Conservation (phyloP, 2,888 invertebrate genomes). For the Nemotelus nigrinus region DNA sequence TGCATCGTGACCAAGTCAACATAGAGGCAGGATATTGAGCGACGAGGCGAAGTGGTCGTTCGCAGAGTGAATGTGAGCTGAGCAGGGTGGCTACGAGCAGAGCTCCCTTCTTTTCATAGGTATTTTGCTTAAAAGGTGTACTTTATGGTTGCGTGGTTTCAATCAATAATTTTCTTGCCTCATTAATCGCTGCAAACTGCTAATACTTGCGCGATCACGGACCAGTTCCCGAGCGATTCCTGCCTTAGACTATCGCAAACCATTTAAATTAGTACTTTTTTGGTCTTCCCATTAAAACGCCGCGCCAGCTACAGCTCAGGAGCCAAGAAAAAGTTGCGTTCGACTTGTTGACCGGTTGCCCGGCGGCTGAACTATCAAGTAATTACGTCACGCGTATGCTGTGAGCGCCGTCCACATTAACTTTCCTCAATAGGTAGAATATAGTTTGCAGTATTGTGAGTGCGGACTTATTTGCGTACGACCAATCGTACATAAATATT, state of each 20-base stretch:
- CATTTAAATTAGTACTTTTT: slow-evolving; percentile 26
- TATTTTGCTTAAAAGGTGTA: slow-evolving; percentile 31
- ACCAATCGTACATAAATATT: slow-evolving; percentile 29
- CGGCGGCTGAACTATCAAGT: slow-evolving; percentile 5
- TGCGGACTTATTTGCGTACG: slow-evolving; percentile 23
- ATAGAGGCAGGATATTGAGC: background rate
- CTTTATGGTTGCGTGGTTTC: slow-evolving; percentile 41
- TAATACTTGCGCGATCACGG: slow-evolving; percentile 32
- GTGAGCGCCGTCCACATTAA: background rate
- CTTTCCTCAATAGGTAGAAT: background rate
- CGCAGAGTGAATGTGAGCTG: background rate
- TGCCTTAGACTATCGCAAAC: background rate
- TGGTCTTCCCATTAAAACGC: background rate
- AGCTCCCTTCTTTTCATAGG: slow-evolving; percentile 21
- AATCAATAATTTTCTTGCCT: slow-evolving; percentile 43
- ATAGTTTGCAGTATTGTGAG: background rate
- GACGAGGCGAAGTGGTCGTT: slow-evolving; percentile 9
- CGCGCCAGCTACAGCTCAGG: background rate
- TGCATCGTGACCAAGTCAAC: slow-evolving; percentile 37
- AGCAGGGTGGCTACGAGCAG: background rate
- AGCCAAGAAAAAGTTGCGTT: background rate
- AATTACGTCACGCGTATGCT: slow-evolving; percentile 10
- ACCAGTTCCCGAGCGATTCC: slow-evolving; percentile 26
- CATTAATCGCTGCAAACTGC: slow-evolving; percentile 43
- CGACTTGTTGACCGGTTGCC: background rate